These are phyloP conservation scores for Todus mexicanus DNA, from an alignment of 2,797 vertebrate genomes.

Conservation along the genomic window DNA sequence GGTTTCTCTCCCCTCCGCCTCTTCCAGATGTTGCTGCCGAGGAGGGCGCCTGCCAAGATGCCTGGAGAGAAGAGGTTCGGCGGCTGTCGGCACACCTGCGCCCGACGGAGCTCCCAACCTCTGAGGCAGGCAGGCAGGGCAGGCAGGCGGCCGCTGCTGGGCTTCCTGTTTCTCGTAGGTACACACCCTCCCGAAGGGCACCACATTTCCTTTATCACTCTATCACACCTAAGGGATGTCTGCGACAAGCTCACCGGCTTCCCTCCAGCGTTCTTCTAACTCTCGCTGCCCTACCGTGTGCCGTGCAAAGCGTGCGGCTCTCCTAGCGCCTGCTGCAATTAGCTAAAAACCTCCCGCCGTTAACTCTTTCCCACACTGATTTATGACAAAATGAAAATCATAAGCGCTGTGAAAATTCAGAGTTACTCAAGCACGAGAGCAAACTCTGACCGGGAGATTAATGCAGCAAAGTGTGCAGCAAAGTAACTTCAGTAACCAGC, in stretches of 20 bases:
- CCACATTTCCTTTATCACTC: constrained; percentile 65
- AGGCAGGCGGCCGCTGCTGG: constrained; percentile 17
- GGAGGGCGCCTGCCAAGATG: constrained; percentile 45
- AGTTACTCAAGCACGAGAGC: neutral
- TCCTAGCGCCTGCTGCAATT: neutral
- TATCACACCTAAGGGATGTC: constrained; percentile 64
- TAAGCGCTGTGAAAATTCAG: neutral
- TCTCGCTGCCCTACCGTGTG: neutral
- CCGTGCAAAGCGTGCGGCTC: neutral
- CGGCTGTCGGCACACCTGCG: constrained; percentile 73
- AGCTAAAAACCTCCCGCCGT: neutral
- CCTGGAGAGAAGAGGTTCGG: constrained; percentile 33
- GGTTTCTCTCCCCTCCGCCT: neutral
- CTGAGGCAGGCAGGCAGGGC: neutral
- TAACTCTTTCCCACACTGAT: neutral
- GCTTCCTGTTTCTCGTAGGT: constrained; percentile 77
- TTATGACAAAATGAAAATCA: constrained; percentile 27
- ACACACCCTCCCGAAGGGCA: constrained; percentile 76
- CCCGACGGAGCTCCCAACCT: constrained; percentile 34
- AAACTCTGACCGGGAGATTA: neutral
- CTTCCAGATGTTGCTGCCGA: constrained; percentile 17
- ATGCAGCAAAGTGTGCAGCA: neutral
- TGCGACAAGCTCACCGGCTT: neutral
- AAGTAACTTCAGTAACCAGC: neutral
- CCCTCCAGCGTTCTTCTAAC: neutral